phyloP scores from a whole-genome alignment of 2,797 vertebrate genomes.

The Enteromius afrohamiltoni region DNA sequence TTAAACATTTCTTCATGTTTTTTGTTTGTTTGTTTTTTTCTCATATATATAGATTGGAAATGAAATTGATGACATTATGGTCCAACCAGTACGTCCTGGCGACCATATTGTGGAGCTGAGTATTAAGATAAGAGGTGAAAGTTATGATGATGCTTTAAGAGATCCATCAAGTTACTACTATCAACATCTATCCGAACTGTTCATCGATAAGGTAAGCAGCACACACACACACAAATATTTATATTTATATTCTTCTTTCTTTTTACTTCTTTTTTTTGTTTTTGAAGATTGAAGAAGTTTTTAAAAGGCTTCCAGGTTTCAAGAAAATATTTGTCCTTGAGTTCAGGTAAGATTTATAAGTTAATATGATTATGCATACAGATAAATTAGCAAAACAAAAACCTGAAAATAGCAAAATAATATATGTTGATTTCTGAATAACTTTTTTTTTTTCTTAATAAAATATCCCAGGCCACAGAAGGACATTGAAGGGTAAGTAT shows the following conservation, averaged over 20 bases:
- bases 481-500: constrained; percentile 84
- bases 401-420: background rate
- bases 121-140: constrained; percentile 81
- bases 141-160: constrained; percentile 80
- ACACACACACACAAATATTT: background rate
- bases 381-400: background rate
- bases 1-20: background rate
- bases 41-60: constrained; percentile 81
- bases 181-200: constrained; percentile 80
- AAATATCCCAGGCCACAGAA: constrained; percentile 79
- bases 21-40: background rate
- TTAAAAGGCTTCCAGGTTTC: constrained; percentile 86
- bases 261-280: background rate
- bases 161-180: constrained; percentile 77
- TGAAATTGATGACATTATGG: constrained; percentile 79
- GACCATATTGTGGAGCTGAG: constrained; percentile 89
- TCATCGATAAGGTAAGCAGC: constrained; percentile 82
- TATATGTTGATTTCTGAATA: constrained; percentile 44
- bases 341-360: constrained; percentile 84
- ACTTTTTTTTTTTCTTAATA: constrained; percentile 30
- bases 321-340: constrained; percentile 83
- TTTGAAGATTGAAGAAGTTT: constrained; percentile 83
- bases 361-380: background rate
- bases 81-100: constrained; percentile 68
- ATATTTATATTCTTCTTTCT: background rate